A percentile compares a stretch with the other conserved stretches of the same genome.
Conservation (phyloP, 1,140 invertebrate genomes). For the Scaptodrosophila lebanonensis region DNA sequence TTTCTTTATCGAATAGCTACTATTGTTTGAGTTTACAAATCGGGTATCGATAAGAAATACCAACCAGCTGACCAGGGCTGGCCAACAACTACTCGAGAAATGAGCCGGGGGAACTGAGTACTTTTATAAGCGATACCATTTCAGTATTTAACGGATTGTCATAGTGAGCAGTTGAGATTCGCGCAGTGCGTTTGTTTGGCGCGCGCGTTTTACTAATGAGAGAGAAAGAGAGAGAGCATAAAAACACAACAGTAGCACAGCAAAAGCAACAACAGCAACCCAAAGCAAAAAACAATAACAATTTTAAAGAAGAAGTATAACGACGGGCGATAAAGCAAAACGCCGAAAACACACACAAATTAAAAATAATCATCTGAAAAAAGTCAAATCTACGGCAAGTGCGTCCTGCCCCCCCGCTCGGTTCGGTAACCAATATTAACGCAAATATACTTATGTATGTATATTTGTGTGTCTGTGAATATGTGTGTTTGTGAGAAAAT, state of each 20-base stretch:
- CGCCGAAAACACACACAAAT: conserved; percentile 66
- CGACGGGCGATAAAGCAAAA: conserved; percentile 43
- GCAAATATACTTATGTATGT: conserved; percentile 14
- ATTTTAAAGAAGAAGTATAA: conserved; percentile 7
- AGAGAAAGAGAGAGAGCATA: no score
- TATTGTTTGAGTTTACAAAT: no score
- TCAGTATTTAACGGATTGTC: conserved; percentile 5
- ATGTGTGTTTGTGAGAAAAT: conserved; percentile 53
- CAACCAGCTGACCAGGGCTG: no score
- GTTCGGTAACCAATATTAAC: conserved; percentile 5
- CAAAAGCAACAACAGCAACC: conserved; percentile 9
- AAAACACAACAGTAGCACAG: no score
- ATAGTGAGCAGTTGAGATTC: neutral
- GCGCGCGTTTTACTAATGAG: conserved; percentile 6
- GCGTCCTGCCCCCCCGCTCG: conserved; percentile 11
- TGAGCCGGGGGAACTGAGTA: no score
- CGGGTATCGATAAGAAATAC: no score
- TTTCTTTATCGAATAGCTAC: no score
- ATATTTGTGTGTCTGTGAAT: conserved; percentile 35
- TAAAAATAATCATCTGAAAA: conserved; percentile 21
- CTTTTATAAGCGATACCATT: conserved; percentile 12
- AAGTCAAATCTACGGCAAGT: conserved; percentile 37
- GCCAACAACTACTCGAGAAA: no score
- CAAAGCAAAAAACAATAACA: conserved; percentile 17
- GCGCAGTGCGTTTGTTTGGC: conserved; percentile 10